phyloP scores from a whole-genome alignment of 2,797 vertebrate genomes.

The Taeniopygia guttata region DNA sequence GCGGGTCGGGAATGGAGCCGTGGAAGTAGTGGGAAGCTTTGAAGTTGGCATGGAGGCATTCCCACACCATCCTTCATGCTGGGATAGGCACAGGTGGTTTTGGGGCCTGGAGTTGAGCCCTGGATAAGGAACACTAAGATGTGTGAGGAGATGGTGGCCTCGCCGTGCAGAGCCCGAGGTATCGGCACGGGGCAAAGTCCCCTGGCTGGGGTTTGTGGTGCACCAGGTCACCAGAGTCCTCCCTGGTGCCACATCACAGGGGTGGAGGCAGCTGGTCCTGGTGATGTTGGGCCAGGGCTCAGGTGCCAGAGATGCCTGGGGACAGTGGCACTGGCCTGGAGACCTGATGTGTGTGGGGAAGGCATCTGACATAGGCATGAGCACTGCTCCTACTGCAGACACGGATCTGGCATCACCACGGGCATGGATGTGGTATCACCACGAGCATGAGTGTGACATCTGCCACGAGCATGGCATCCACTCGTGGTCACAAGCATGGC shows the following conservation, averaged over 20 bases:
- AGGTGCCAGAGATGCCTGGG: not conserved
- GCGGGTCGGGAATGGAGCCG: accelerated
- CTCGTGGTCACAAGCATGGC: not conserved
- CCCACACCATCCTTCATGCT: accelerated
- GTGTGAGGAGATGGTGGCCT: not conserved
- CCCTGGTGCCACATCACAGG: not conserved
- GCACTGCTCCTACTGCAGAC: not conserved
- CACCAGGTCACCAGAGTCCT: not conserved
- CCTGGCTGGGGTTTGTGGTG: not conserved
- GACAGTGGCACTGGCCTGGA: not conserved
- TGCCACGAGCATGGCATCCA: not conserved
- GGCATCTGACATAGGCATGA: not conserved
- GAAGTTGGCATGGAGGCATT: not conserved
- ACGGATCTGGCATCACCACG: too few species aligned
- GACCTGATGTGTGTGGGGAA: not conserved
- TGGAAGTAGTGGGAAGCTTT: not conserved
- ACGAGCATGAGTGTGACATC: not conserved
- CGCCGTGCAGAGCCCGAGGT: not conserved
- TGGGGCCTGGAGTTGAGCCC: accelerated
- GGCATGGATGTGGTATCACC: not conserved
- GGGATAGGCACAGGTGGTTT: not conserved
- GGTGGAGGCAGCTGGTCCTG: accelerated
- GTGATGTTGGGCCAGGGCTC: not conserved
- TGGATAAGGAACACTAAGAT: accelerated
- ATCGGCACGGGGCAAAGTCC: not conserved